Evolutionary conservation across 1,140 invertebrate species (phyloP).

Genomic region (Drosophila ananassae): DNA sequence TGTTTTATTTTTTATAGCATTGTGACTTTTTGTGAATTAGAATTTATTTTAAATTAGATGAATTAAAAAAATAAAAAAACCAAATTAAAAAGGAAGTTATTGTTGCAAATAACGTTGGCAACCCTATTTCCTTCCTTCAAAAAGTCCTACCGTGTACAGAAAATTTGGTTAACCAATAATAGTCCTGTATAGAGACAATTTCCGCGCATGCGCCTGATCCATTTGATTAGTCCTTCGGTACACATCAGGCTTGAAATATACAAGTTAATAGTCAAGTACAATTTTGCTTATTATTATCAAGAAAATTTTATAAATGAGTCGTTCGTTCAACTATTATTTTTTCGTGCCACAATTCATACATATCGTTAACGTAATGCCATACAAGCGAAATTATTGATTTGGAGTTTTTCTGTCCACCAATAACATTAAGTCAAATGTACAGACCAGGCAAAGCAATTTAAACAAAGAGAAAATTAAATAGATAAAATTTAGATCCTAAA

Average conservation of each 20-base stretch:
- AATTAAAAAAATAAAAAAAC: slow-evolving; percentile 3
- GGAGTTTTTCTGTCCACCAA: slow-evolving; percentile 43
- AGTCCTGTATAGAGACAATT: slow-evolving; percentile 77
- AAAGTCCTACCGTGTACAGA: slow-evolving; percentile 73
- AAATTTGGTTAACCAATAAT: slow-evolving; percentile 80
- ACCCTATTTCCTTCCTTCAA: slow-evolving; percentile 52
- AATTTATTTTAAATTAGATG: not conserved
- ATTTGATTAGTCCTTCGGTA: slow-evolving; percentile 68
- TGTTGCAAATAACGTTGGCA: slow-evolving; percentile 43
- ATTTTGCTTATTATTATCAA: slow-evolving; percentile 55
- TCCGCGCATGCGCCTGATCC: slow-evolving; percentile 69
- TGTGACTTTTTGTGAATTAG: slow-evolving; percentile 5
- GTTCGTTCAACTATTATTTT: slow-evolving; percentile 45
- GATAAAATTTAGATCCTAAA: slow-evolving; percentile 50
- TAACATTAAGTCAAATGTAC: slow-evolving; percentile 59
- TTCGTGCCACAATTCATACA: slow-evolving; percentile 63
- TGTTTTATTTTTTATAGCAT: slow-evolving; percentile 23
- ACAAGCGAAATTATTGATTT: slow-evolving; percentile 66
- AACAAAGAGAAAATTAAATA: slow-evolving; percentile 57
- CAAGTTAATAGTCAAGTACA: slow-evolving; percentile 66
- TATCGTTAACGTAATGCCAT: slow-evolving; percentile 73
- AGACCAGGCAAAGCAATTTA: slow-evolving; percentile 47
- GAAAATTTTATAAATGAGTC: slow-evolving; percentile 46
- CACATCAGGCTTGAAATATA: slow-evolving; percentile 72
- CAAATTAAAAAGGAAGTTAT: slow-evolving; percentile 15